These are phyloP conservation scores for Chloebia gouldiae DNA, from an alignment of 2,113 vertebrate species.

Conservation along the genomic window DNA sequence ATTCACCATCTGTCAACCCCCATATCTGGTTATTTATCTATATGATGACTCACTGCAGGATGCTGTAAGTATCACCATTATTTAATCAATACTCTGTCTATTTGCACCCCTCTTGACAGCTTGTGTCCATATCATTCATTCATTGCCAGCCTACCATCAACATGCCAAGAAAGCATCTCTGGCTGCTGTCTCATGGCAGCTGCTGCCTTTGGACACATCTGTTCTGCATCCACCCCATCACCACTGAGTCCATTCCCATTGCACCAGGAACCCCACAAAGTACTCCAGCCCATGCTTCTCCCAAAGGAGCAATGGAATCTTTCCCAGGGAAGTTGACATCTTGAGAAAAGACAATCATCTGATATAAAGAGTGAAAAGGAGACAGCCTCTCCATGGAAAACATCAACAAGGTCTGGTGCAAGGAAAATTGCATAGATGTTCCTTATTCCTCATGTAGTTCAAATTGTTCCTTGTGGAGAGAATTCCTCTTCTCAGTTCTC, in stretches of 20 bases:
- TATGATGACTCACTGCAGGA: conserved; percentile 42
- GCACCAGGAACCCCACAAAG: not conserved
- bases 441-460: not conserved
- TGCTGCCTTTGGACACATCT: not conserved
- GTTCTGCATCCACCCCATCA: not conserved
- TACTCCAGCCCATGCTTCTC: not conserved
- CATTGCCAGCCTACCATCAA: not conserved
- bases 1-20: conserved; percentile 54
- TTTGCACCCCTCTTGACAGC: not conserved
- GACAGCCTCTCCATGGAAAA: not conserved
- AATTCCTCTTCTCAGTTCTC: not conserved
- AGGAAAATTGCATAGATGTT: not conserved
- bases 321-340: not conserved
- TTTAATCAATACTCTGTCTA: conserved; percentile 38
- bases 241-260: rapidly evolving
- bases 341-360: not conserved
- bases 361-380: not conserved
- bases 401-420: not conserved
- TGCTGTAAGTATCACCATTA: conserved; percentile 23
- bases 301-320: not conserved
- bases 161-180: not conserved
- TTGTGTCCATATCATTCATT: not conserved
- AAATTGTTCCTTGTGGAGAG: not conserved
- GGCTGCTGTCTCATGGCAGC: not conserved
- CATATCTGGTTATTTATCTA: conserved; percentile 41